These are phyloP conservation scores for Frankliniella intonsa DNA, from an alignment of 2,888 invertebrate species.

Conservation along the genomic window DNA sequence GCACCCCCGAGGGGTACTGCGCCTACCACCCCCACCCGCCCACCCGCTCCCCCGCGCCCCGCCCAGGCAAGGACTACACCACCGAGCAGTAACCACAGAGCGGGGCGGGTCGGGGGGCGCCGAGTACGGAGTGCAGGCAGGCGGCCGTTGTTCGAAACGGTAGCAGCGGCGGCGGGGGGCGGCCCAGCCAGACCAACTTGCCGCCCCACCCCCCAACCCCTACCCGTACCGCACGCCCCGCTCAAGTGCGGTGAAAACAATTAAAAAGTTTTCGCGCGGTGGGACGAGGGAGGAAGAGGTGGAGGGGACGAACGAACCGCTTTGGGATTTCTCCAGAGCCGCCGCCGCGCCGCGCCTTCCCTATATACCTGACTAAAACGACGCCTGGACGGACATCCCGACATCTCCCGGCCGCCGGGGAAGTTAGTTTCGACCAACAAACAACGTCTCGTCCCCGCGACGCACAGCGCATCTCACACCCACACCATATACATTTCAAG, in stretches of 20 bases:
- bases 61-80: background rate
- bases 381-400: background rate
- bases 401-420: background rate
- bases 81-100: too few relatives aligned
- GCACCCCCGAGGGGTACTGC: background rate
- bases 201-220: too few relatives aligned
- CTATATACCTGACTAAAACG: background rate
- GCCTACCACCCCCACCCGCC: background rate
- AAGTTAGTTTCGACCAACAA: too few relatives aligned
- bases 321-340: background rate
- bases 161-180: too few relatives aligned
- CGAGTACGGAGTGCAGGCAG: too few relatives aligned
- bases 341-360: background rate
- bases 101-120: too few relatives aligned
- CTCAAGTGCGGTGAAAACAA: background rate
- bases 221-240: too few relatives aligned
- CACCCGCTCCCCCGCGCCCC: background rate
- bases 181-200: too few relatives aligned
- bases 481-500: too few relatives aligned
- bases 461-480: too few relatives aligned
- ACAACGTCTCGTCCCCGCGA: too few relatives aligned
- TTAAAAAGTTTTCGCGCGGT: constrained; percentile 11
- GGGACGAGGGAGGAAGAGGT: background rate
- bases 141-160: too few relatives aligned
- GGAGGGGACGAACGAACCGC: background rate